phyloP scores from a whole-genome alignment of 2,797 vertebrate genomes.

The Muraenolepis orangiensis region DNA sequence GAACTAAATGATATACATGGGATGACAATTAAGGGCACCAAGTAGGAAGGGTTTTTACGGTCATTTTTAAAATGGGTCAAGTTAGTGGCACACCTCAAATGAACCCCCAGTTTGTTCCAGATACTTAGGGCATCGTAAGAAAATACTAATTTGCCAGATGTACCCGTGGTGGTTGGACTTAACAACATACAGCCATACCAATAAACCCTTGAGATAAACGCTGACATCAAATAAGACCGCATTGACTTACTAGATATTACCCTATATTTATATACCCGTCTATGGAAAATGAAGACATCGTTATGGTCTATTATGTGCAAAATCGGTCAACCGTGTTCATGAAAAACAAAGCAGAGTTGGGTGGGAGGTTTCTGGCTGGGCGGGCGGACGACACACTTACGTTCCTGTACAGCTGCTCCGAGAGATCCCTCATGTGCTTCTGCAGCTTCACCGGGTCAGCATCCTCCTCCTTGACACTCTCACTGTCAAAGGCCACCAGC shows the following conservation, averaged over 20 bases:
- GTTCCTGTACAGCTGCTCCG: slow-evolving; percentile 93
- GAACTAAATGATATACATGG: not conserved
- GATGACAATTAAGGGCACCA: not conserved
- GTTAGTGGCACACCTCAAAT: not conserved
- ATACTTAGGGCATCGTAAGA: not conserved
- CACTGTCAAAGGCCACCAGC: slow-evolving; percentile 93
- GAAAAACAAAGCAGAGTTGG: not conserved
- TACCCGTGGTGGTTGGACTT: not conserved
- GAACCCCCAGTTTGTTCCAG: not conserved
- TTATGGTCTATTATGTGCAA: not conserved
- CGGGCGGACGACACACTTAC: slow-evolving; percentile 68
- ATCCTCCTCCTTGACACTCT: slow-evolving; percentile 89
- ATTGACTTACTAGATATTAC: too few relatives aligned
- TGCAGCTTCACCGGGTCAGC: slow-evolving; percentile 81
- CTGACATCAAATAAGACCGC: not conserved
- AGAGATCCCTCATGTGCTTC: slow-evolving; percentile 90
- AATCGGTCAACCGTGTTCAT: not conserved
- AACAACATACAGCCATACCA: not conserved
- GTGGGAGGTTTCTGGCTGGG: not conserved
- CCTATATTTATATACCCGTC: too few relatives aligned
- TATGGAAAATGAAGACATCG: not conserved
- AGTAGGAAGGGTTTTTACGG: not conserved
- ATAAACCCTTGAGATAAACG: not conserved
- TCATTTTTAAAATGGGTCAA: too few relatives aligned
- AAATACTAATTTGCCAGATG: slow-evolving; percentile 10